Base-by-base conservation (phyloP, 2,113 vertebrate species). In the Mesoclemmys tuberculata region DNA sequence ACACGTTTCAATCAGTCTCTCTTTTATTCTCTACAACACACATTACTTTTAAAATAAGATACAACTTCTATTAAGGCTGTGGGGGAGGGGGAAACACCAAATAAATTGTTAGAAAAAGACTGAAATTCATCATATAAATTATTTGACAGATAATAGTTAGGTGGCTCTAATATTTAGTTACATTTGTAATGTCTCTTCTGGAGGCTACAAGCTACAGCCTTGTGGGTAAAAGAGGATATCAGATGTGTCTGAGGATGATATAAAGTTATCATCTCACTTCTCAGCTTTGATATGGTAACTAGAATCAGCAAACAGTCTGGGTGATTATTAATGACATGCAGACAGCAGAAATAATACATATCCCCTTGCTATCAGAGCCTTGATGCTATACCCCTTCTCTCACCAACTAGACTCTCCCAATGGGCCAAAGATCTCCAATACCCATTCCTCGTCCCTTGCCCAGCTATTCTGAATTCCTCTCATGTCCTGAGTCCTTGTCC, bases 141-240 rank as follows among this genome's bases (percentile, higher is more conserved):
- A 91, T 85, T 82, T 95, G 89, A 81, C 89, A 93, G 91, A 96
- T 80, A 6, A 81, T 89, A 92, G 13, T 78, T 48, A 85, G 94
- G 56, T 58, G 85, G 14, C 61, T 31, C 61, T 64, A 64, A 64
- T 64, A 27, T 64, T 64, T 18, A 64, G 31, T 35, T 64, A 35
- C 8, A 64, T 64, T 16, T 64, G 35, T 16, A 64, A 38, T 75
- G 10, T 1, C 88, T 90, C 21, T 93, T 86, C 52, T 35, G 51
- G 85, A 88, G 55, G 46, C 58, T 75, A 6, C 38, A 56, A 56
- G 55, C 55, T 26, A 26, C 55, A 56, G 10, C 24, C 24, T 56
- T 56, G 10, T 68, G 9, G 56, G 10, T 44, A 90, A 55, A 31
- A 83, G 49, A 87, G 87, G 54, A 44, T 41, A 82, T 1, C 1